Evolutionary conservation across 2,113 vertebrate genomes (phyloP).

Genomic region (Salvator merianae): DNA sequence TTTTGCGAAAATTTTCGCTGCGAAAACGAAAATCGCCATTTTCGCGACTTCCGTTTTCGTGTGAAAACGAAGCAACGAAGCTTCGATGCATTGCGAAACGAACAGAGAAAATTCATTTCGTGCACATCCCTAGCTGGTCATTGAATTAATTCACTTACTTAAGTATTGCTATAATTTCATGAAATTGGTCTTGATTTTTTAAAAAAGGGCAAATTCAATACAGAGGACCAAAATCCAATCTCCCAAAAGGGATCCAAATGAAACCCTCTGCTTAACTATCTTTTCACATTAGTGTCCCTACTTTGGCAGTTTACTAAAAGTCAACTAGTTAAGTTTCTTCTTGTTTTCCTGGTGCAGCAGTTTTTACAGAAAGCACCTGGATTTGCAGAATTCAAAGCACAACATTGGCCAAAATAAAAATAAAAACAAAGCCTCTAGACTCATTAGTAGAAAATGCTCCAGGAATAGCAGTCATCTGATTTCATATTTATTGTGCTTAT

Average conservation of each 20-base stretch:
- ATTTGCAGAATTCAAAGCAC: slow-evolving; percentile 21
- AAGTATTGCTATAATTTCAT: background rate
- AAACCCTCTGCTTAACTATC: background rate
- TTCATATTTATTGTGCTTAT: background rate
- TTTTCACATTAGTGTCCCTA: background rate
- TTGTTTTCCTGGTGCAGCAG: background rate
- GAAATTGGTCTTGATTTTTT: slow-evolving; percentile 15
- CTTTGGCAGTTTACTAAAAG: slow-evolving; percentile 9
- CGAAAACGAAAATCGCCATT: too few relatives aligned
- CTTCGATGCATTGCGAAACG: too few relatives aligned
- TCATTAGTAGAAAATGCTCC: background rate
- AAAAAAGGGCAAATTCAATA: background rate
- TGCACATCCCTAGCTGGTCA: too few relatives aligned
- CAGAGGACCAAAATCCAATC: background rate
- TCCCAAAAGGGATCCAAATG: slow-evolving; percentile 23
- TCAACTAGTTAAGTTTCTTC: slow-evolving; percentile 6
- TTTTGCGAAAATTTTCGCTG: too few relatives aligned
- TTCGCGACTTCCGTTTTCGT: too few relatives aligned
- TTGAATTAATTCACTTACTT: slow-evolving; percentile 21
- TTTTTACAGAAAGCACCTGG: background rate
- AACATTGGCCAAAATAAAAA: background rate
- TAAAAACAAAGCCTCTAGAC: background rate
- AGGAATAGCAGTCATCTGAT: background rate
- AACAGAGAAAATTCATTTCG: too few relatives aligned
- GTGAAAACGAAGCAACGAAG: too few relatives aligned